Conservation (phyloP, 2,888 invertebrate species). For the Sinelater perroti region DNA sequence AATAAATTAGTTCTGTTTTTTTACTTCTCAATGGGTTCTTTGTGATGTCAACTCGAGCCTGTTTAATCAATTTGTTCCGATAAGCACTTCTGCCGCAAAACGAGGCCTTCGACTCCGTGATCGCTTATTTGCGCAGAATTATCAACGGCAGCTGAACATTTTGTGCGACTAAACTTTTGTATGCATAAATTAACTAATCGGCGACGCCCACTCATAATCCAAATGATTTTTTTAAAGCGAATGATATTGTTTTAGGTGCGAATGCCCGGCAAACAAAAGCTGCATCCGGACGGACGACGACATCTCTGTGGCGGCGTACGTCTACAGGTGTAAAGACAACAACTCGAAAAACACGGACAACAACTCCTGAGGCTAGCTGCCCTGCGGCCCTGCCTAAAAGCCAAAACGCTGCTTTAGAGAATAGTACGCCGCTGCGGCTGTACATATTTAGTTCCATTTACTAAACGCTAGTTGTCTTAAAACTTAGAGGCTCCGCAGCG, state of each 20-base stretch:
- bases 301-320: constrained; percentile 67
- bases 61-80: no score
- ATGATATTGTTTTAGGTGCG: constrained; percentile 60
- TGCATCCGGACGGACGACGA: constrained; percentile 67
- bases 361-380: constrained; percentile 19
- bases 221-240: neutral
- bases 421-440: neutral
- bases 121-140: no score
- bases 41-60: no score
- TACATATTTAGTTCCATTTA: no score
- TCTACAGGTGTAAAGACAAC: constrained; percentile 64
- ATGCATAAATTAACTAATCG: no score
- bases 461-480: neutral
- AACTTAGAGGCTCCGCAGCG: neutral
- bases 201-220: neutral
- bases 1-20: no score
- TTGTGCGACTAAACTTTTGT: no score
- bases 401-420: neutral
- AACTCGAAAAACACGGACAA: constrained; percentile 8
- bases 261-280: constrained; percentile 59
- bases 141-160: no score
- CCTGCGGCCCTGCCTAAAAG: constrained; percentile 13
- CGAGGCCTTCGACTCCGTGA: no score
- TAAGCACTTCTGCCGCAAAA: no score
- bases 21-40: no score